Evolutionary conservation across 2,888 invertebrate genomes (phyloP), one percentile per base, ranked within the genome.

Genomic region (Orthonychiurus folsomi): DNA sequence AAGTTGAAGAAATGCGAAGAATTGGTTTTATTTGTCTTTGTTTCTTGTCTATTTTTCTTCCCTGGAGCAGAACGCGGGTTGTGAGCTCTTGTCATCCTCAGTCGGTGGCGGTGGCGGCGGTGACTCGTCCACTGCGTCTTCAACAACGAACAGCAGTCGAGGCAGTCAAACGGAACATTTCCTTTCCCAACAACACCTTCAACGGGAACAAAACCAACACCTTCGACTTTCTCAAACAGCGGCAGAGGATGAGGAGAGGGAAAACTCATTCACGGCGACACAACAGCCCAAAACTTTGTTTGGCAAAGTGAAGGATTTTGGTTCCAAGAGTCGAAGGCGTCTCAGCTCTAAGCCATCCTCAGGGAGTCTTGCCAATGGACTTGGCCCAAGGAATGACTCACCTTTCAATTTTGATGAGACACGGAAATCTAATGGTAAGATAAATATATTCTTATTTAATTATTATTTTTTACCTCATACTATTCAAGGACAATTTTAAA

Each of bases 211-310:
- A 37, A 37, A 37, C 37, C 37, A 37, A 37, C 37, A 37, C 5
- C 9, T 9, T 9, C 37, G 15, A 37, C n/a, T n/a, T n/a, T n/a
- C n/a, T n/a, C n/a, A n/a, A n/a, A n/a, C n/a, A n/a, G n/a, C n/a
- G n/a, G n/a, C n/a, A n/a, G n/a, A n/a, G n/a, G n/a, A n/a, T n/a
- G n/a, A n/a, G n/a, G n/a, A n/a, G n/a, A n/a, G n/a, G n/a, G 21
- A 50, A 5, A 54, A 54, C 12, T 24, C 21, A 54, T 21, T 54
- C 54, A 20, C 23, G 23, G 21, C n/a, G 15, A 48, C 9, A 28
- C 61, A 24, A n/a, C 55, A 15, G 2, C 12, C 25, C n/a, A 61
- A 56, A 61, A 55, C 48, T 61, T 61, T 61, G 24, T 48, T 61
- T 15, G 61, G 61, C 2, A 28, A 55, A 2, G 61, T 61, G 3